Base-by-base conservation (phyloP, 2,113 vertebrate species). In the Leptobrachium leishanense region DNA sequence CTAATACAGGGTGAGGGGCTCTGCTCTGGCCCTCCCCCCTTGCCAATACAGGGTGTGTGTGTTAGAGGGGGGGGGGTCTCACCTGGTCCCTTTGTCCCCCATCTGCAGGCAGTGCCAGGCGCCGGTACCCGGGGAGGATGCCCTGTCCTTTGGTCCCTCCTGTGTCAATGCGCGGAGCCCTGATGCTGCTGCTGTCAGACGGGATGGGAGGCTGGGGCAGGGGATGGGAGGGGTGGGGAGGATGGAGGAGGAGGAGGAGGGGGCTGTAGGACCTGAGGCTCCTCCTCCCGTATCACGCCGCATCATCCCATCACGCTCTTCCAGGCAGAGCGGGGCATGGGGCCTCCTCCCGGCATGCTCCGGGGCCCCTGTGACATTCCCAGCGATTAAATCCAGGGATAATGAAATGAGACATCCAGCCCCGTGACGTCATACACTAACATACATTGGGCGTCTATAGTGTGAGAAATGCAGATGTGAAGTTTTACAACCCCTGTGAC, bases 31-130 rank as follows among this genome's bases (percentile, higher is more conserved):
- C 64, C n/a, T n/a, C n/a, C 63, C 13, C 66, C 20, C 20, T 0
- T 31, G 20, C 20, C 39, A 13, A 3, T 11, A 6, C 1, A 54
- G 9, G 1, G 6, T 2, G 2, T 1, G 12, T 39, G 39, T 20
- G 1, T 68, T 11, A 5, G 11, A 46, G 8, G 31, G 59, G 9
- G 1, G 63, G 8, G 2, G 39, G 31, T 54, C 80, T 72, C 2
- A 84, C 83, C 81, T 72, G 81, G 81, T 84, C 50, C 83, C 79
- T 79, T 84, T 82, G 76, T 84, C 81, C 41, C 81, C 83, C 79
- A 82, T 84, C 5, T 42, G 59, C 65, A 76, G 66, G 75, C 50
- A 55, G 3, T 12, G 31, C 50, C 41, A 41, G n/a, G 1, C 50
- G 75, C 6, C 44, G 40, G 6, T 20, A 6, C 39, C 6, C 15